A percentile compares a stretch with the other conserved stretches of the same genome.
These are phyloP conservation scores for Cyclophora albipunctata DNA, from an alignment of 2,888 invertebrate genomes.

Conservation along the genomic window DNA sequence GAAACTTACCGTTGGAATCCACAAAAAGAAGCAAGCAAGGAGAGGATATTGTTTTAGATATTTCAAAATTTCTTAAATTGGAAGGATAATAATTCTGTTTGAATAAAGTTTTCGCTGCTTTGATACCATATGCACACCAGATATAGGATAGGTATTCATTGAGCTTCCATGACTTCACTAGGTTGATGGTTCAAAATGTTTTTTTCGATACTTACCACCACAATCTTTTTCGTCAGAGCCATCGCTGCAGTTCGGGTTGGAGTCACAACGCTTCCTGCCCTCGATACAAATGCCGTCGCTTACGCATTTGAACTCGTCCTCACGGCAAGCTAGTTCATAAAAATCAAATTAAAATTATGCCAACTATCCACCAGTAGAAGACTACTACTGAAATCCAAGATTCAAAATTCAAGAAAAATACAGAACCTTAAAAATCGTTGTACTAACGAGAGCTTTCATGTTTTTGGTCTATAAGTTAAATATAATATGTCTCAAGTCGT, in stretches of 20 bases:
- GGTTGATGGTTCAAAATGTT: too few species aligned
- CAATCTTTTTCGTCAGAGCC: conserved; percentile 79
- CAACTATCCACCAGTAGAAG: not conserved
- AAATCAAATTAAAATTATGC: conserved; percentile 7
- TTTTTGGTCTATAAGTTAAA: too few species aligned
- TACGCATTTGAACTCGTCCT: conserved; percentile 75
- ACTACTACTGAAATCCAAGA: too few species aligned
- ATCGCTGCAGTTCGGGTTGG: conserved; percentile 69
- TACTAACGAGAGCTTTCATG: too few species aligned
- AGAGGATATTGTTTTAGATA: conserved; percentile 16
- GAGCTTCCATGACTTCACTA: too few species aligned
- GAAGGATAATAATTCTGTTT: not conserved
- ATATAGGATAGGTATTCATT: too few species aligned
- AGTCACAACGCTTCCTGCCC: conserved; percentile 73
- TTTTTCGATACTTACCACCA: conserved; percentile 23
- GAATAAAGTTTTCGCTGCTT: not conserved
- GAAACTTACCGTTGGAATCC: conserved; percentile 52
- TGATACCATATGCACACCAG: not conserved
- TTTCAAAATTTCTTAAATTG: too few species aligned
- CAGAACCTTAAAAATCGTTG: too few species aligned
- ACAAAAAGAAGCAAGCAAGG: conserved; percentile 35
- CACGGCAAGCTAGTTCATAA: conserved; percentile 34
- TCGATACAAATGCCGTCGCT: conserved; percentile 78
- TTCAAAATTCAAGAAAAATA: too few species aligned
- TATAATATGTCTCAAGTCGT: too few species aligned